phyloP scores from a whole-genome alignment of 1,140 invertebrate genomes.

The Psilanteris sp. region DNA sequence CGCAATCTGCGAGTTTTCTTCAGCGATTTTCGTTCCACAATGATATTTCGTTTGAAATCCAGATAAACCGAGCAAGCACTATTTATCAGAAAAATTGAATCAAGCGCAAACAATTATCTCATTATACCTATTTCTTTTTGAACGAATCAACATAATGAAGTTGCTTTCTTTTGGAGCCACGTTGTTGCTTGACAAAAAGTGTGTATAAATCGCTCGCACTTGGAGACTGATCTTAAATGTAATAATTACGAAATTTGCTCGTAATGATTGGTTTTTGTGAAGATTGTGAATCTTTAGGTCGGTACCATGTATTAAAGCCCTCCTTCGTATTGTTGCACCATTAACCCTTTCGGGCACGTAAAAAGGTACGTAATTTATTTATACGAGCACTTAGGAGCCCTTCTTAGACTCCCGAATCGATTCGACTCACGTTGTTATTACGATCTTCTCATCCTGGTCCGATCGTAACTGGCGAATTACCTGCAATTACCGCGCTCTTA shows the following conservation, averaged over 20 bases:
- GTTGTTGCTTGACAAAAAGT: too few species aligned
- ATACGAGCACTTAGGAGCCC: constrained; percentile 55
- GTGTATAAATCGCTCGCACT: constrained; percentile 12
- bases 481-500: constrained; percentile 44
- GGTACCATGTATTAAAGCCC: constrained; percentile 18
- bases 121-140: too few species aligned
- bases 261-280: constrained; percentile 38
- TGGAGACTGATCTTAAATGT: constrained; percentile 4
- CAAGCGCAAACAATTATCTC: too few species aligned
- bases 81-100: too few species aligned
- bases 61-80: too few species aligned
- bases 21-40: too few species aligned
- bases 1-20: too few species aligned
- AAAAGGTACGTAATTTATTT: constrained; percentile 69
- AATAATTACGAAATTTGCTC: constrained; percentile 31
- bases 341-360: constrained; percentile 47
- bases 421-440: constrained; percentile 50
- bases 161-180: too few species aligned
- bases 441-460: constrained; percentile 39
- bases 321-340: constrained; percentile 38
- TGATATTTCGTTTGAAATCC: too few species aligned
- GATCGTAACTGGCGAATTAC: constrained; percentile 57
- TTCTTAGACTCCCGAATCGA: constrained; percentile 54
- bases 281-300: constrained; percentile 15
- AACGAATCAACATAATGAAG: too few species aligned